phyloP scores from a whole-genome alignment of 2,113 vertebrate genomes.

The Sula dactylatra region DNA sequence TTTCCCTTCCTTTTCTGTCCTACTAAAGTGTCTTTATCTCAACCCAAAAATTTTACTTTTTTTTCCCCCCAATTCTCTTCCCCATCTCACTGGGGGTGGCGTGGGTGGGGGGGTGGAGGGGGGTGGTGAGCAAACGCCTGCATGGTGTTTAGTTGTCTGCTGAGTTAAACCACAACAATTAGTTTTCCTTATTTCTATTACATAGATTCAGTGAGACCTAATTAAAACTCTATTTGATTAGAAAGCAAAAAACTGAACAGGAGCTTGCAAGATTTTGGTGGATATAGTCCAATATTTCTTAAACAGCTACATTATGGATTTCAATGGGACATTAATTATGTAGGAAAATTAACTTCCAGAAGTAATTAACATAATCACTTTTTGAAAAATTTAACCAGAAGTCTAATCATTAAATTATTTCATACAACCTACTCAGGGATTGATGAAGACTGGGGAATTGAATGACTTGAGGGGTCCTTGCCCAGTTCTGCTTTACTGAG shows the following conservation, averaged over 20 bases:
- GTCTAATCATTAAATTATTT: conserved; percentile 14
- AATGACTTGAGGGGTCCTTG: background rate
- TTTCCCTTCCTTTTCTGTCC: too few relatives aligned
- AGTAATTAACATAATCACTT: conserved; percentile 38
- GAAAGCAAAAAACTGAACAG: background rate
- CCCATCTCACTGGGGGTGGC: too few relatives aligned
- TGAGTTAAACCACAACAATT: too few relatives aligned
- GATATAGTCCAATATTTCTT: conserved; percentile 1
- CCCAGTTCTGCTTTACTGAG: background rate
- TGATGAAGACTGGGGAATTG: background rate
- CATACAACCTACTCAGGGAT: background rate
- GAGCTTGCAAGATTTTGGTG: background rate
- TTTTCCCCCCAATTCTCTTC: too few relatives aligned
- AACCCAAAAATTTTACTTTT: too few relatives aligned
- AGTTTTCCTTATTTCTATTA: conserved; percentile 15
- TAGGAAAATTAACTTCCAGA: conserved; percentile 30
- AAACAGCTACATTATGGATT: background rate
- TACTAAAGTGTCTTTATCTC: too few relatives aligned
- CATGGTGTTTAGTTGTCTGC: too few relatives aligned
- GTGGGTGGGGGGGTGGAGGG: too few relatives aligned
- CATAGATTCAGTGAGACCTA: background rate
- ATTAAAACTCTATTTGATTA: background rate
- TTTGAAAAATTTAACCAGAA: conserved; percentile 28
- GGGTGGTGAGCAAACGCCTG: too few relatives aligned
- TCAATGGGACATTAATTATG: conserved; percentile 25